Percentiles rank a stretch among this genome's conserved stretches.
Evolutionary conservation across 2,888 invertebrate genomes (phyloP).

Genomic region (Andrena trimmerana): DNA sequence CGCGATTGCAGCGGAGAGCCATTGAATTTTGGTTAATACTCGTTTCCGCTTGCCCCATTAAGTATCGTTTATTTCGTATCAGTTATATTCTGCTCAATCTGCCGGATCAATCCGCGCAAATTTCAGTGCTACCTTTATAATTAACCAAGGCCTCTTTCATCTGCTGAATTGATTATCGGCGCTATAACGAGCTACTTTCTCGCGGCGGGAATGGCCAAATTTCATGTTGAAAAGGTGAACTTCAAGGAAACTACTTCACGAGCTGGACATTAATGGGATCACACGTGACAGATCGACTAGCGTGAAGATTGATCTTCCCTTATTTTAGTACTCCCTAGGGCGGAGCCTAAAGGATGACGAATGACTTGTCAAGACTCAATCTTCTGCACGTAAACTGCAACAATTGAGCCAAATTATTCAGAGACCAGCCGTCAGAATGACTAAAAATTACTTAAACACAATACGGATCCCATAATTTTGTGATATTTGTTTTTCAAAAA

Average conservation of each 20-base stretch:
- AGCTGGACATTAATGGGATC: not conserved
- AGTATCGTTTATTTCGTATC: not conserved
- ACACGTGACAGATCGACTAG: not conserved
- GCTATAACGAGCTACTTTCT: not conserved
- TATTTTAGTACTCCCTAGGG: not conserved
- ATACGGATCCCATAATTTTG: too few relatives aligned
- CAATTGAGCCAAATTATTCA: not conserved
- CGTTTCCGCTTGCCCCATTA: constrained; percentile 1
- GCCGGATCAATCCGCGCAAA: too few relatives aligned
- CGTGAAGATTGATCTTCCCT: not conserved
- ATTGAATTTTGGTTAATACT: not conserved
- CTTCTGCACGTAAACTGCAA: not conserved
- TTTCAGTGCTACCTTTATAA: too few relatives aligned
- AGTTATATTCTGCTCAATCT: too few relatives aligned
- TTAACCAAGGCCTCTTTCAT: too few relatives aligned
- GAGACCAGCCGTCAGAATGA: too few relatives aligned
- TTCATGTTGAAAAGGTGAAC: not conserved
- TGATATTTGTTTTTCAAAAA: too few relatives aligned
- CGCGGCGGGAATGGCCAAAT: not conserved
- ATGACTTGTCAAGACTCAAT: not conserved
- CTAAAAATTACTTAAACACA: too few relatives aligned
- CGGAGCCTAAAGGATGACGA: not conserved
- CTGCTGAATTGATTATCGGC: not conserved
- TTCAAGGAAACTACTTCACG: not conserved
- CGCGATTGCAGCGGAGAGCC: not conserved